Base-by-base conservation (phyloP, 1,140 invertebrate species). In the Drosophila lowei region DNA sequence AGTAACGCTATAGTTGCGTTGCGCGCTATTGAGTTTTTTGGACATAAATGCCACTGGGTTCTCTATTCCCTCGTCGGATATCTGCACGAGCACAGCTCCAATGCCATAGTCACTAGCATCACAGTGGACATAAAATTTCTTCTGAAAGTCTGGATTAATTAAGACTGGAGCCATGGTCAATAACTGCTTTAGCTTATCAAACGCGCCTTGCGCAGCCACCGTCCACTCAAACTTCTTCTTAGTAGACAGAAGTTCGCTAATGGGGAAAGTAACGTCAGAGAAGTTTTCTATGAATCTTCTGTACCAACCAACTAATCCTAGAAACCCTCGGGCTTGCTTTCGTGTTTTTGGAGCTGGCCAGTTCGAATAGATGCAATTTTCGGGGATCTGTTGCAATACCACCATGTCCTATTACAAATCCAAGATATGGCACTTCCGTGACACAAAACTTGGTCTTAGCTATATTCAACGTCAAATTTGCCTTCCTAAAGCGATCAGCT, bases 281-380 rank as follows among this genome's bases (percentile, higher is more conserved):
- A 90, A 92, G 57, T 90, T 72, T 30, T 47, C 23, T 13, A 92
- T 86, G 63, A 92, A 92, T 21, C 83, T 56, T 3, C 77, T 44
- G 57, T 91, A 92, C 89, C 90, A 90, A 11, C 55, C 77, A 4
- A 60, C 62, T 44, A 90, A 58, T 15, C 90, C 89, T 7, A 91
- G 41, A 44, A 91, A 75, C 5, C 72, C 47, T 11, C 66, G 25
- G 42, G 61, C 15, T 67, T 75, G 61, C 18, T 48, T 63, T 28
- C 3, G 7, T n/a, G 23, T 56, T 60, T 67, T 79, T 23, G 21
- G 72, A 3, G 16, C 18, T 1, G 72, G 72, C 54, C 56, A 74
- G 28, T 66, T 52, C 16, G 6, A 41, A 74, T 60, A 6, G 60
- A 47, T 21, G 8, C n/a, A 6, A 78, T 52, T 42, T 71, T 74